Conservation (phyloP, 2,797 vertebrate genomes). For the Nothura maculosa region DNA sequence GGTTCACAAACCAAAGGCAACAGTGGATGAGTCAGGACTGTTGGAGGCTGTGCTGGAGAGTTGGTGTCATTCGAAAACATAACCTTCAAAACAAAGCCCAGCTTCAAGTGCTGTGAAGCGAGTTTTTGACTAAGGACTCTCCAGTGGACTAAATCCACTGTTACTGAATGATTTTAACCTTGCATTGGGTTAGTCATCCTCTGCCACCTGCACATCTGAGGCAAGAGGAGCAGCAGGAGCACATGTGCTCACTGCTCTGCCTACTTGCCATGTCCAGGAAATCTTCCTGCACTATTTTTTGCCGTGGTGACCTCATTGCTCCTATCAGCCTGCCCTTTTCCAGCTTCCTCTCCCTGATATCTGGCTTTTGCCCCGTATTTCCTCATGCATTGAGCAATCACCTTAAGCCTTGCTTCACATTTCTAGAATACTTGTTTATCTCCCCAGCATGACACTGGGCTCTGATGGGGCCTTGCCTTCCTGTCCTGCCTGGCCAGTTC, state of each 20-base stretch:
- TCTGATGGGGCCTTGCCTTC: slow-evolving; percentile 16
- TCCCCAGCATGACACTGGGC: rapidly evolving
- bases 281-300: neutral
- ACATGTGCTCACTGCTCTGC: rapidly evolving
- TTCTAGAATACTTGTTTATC: slow-evolving; percentile 64
- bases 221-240: neutral
- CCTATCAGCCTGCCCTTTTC: slow-evolving; percentile 38
- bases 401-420: slow-evolving; percentile 61
- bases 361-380: slow-evolving; percentile 61
- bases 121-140: neutral
- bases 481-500: slow-evolving; percentile 46
- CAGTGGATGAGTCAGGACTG: neutral
- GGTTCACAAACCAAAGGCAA: neutral
- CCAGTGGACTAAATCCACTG: neutral
- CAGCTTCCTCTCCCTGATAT: slow-evolving; percentile 65
- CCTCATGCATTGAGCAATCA: slow-evolving; percentile 39
- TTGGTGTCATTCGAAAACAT: neutral
- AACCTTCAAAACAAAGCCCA: neutral
- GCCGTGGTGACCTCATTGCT: slow-evolving; percentile 38
- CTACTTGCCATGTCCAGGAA: neutral
- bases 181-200: rapidly evolving
- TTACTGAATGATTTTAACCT: neutral
- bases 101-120: neutral
- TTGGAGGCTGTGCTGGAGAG: neutral
- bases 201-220: neutral